Evolutionary conservation across 2,113 vertebrate genomes (phyloP).

Genomic region (Nycticebus coucang): DNA sequence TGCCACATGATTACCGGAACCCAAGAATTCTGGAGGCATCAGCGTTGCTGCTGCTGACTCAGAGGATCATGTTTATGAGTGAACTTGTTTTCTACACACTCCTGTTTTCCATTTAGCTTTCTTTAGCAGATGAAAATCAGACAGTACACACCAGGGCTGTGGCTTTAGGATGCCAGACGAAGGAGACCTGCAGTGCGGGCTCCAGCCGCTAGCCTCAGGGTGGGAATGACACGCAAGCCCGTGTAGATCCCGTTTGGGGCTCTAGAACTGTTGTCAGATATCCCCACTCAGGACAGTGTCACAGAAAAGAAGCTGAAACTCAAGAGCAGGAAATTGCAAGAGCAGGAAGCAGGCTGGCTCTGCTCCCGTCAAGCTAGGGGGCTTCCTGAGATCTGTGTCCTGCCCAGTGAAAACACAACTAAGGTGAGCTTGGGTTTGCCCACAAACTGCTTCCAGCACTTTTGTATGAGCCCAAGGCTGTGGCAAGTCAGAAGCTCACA

Average conservation of each 20-base stretch:
- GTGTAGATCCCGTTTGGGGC: background rate
- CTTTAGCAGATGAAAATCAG: background rate
- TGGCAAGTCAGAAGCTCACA: background rate
- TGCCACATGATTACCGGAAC: background rate
- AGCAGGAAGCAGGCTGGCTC: background rate
- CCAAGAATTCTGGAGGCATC: background rate
- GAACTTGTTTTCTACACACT: background rate
- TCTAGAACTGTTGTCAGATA: rapidly evolving
- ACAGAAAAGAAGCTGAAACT: background rate
- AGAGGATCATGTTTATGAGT: background rate
- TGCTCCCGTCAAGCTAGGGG: rapidly evolving
- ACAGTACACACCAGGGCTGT: background rate
- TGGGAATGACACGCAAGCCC: background rate
- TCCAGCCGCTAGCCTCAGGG: background rate
- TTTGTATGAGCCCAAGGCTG: background rate
- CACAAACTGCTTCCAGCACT: background rate
- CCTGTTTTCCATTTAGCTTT: background rate
- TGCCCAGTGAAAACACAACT: background rate
- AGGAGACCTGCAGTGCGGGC: background rate
- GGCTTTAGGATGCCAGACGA: background rate
- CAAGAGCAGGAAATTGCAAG: too few species aligned
- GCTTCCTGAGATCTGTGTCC: rapidly evolving
- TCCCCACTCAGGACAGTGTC: rapidly evolving
- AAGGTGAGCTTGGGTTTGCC: background rate
- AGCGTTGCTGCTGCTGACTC: background rate